These are phyloP conservation scores for Tenthredo notha DNA, from an alignment of 2,888 invertebrate genomes.

Conservation along the genomic window DNA sequence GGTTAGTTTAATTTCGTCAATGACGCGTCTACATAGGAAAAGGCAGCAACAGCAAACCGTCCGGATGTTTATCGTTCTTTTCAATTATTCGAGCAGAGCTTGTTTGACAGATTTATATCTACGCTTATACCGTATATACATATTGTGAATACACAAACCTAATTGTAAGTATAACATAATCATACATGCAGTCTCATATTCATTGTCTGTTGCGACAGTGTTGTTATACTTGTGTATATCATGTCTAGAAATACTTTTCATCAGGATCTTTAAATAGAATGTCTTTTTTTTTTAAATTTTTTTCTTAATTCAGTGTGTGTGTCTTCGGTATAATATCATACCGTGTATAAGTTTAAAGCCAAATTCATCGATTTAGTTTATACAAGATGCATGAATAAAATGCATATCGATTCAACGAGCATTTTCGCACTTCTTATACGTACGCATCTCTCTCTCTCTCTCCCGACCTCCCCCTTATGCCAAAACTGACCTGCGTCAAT, in stretches of 20 bases:
- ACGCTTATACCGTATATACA: neutral
- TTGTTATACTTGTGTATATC: neutral
- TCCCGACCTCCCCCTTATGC: neutral
- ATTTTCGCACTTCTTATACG: neutral
- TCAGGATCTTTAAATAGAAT: neutral
- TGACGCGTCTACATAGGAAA: neutral
- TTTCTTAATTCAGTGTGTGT: neutral
- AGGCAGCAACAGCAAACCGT: neutral
- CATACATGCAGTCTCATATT: neutral
- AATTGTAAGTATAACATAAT: neutral
- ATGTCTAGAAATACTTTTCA: neutral
- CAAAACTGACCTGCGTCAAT: conserved; percentile 46
- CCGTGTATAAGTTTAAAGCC: neutral
- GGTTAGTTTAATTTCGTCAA: neutral
- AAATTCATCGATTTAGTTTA: neutral
- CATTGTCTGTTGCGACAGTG: neutral
- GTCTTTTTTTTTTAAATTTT: neutral
- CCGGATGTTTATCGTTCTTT: conserved; percentile 23
- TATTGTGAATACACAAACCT: neutral
- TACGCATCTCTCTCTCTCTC: neutral
- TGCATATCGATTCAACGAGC: neutral
- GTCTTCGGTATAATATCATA: neutral
- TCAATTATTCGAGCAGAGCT: neutral
- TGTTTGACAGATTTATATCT: conserved; percentile 1
- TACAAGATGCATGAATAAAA: neutral